These are phyloP conservation scores for Pontoporia blainvillei DNA, from an alignment of 2,113 vertebrate species.

Conservation along the genomic window DNA sequence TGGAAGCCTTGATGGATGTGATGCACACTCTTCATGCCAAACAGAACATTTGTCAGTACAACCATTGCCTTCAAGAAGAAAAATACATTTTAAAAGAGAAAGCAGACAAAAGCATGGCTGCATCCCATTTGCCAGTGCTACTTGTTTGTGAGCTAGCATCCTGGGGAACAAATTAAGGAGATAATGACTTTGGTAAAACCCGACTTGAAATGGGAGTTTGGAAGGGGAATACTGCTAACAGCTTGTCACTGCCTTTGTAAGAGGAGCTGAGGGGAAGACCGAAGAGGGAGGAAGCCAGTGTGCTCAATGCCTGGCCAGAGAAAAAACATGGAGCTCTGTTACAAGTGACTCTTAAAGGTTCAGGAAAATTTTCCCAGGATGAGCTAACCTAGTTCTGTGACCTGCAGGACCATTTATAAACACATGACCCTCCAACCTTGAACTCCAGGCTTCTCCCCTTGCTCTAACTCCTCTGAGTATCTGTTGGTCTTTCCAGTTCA, in stretches of 20 bases:
- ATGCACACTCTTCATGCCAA: background rate
- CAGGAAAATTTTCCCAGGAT: background rate
- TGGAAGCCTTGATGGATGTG: background rate
- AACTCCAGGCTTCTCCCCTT: background rate
- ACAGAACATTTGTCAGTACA: background rate
- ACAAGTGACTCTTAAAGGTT: background rate
- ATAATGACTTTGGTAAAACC: background rate
- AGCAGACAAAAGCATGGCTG: background rate
- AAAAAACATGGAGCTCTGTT: background rate
- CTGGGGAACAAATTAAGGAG: conserved; percentile 24
- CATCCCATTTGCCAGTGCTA: background rate
- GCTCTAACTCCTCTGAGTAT: background rate
- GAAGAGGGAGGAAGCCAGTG: background rate
- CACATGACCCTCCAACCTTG: background rate
- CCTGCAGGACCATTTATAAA: background rate
- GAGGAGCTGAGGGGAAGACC: fast-evolving
- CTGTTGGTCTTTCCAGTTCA: background rate
- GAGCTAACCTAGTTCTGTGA: background rate
- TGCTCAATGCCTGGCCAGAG: background rate
- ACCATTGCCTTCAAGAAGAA: background rate
- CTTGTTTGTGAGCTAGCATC: background rate
- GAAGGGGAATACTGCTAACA: background rate
- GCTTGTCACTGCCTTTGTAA: background rate
- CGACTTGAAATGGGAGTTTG: background rate
- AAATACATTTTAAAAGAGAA: background rate